Percentiles rank a stretch among this genome's conserved stretches.
phyloP scores from a whole-genome alignment of 2,888 invertebrate genomes.

The Galeruca laticollis region DNA sequence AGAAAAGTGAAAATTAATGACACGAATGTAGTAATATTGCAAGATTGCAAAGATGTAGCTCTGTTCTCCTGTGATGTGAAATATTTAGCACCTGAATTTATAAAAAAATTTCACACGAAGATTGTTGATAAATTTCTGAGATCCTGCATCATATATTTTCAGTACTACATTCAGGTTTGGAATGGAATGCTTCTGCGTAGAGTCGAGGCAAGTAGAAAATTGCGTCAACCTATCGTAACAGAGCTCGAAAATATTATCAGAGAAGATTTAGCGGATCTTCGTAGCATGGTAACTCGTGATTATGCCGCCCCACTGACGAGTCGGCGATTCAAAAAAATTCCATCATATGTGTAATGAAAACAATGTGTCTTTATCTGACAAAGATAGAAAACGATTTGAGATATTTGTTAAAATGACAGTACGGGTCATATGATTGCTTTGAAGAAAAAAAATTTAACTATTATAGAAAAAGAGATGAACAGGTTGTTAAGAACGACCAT shows the following conservation, averaged over 20 bases:
- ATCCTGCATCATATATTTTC: conserved; percentile 74
- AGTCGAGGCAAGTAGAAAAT: conserved; percentile 68
- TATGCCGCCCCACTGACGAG: conserved; percentile 72
- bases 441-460: conserved; percentile 70
- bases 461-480: conserved; percentile 75
- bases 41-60: conserved; percentile 74
- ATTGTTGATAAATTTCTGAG: conserved; percentile 74
- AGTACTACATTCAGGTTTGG: conserved; percentile 74
- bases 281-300: conserved; percentile 73
- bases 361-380: conserved; percentile 72
- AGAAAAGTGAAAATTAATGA: conserved; percentile 70
- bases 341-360: conserved; percentile 74
- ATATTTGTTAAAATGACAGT: conserved; percentile 71
- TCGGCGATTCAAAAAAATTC: conserved; percentile 69
- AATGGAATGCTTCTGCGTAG: conserved; percentile 70
- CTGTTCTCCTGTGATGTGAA: conserved; percentile 70
- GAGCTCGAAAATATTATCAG: conserved; percentile 67
- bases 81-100: conserved; percentile 71
- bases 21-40: conserved; percentile 71
- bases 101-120: conserved; percentile 71
- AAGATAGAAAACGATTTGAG: conserved; percentile 74
- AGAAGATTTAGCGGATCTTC: conserved; percentile 72
- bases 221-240: conserved; percentile 69
- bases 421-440: conserved; percentile 75
- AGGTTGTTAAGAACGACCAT: conserved; percentile 73